Evolutionary conservation across 2,113 vertebrate genomes (phyloP).

Genomic region (Hydropotes inermis): DNA sequence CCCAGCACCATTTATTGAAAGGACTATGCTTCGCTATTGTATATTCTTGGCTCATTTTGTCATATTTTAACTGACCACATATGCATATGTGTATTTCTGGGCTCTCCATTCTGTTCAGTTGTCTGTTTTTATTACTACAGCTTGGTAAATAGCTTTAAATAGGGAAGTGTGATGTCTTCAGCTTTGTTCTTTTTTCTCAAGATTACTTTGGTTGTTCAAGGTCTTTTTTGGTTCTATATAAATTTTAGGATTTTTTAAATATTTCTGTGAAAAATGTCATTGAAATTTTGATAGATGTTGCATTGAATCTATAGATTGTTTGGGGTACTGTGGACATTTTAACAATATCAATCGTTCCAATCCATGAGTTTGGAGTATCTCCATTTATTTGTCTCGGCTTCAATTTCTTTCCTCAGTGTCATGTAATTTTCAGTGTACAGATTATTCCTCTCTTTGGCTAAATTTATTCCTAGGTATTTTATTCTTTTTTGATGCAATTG

Average conservation of each 20-base stretch:
- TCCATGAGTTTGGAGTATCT: not conserved
- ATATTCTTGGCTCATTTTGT: not conserved
- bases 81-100: not conserved
- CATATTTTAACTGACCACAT: not conserved
- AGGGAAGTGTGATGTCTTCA: not conserved
- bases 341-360: not conserved
- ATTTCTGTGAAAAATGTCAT: not conserved
- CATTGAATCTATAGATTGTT: not conserved
- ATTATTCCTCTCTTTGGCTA: not conserved
- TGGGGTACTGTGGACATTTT: not conserved
- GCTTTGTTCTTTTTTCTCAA: not conserved
- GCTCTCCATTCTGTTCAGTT: not conserved
- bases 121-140: not conserved
- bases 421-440: not conserved
- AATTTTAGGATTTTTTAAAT: not conserved
- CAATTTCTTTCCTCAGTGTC: not conserved
- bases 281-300: not conserved
- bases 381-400: not conserved
- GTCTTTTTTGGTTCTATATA: not conserved
- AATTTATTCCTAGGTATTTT: not conserved
- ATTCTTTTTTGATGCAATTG: not conserved
- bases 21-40: not conserved
- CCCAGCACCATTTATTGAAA: not conserved
- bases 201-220: not conserved
- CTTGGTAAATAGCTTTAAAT: not conserved